phyloP scores from a whole-genome alignment of 1,140 invertebrate genomes.

The Diorhabda elongata region DNA sequence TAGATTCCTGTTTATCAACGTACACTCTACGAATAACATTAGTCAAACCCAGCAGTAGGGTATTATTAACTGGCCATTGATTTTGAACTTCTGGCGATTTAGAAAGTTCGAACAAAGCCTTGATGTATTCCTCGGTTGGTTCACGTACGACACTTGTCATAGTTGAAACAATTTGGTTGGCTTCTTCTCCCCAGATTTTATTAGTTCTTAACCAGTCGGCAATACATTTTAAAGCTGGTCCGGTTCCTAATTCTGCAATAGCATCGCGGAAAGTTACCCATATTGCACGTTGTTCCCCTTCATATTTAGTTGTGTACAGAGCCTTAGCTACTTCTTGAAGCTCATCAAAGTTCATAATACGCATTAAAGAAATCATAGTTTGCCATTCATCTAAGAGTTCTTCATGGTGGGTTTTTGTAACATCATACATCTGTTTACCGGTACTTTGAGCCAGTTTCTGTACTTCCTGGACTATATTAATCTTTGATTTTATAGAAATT shows the following conservation, averaged over 20 bases:
- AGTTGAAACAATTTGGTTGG: slow-evolving; percentile 52
- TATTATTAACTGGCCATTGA: slow-evolving; percentile 49
- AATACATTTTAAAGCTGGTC: slow-evolving; percentile 59
- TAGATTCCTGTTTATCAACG: slow-evolving; percentile 52
- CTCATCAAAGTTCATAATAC: slow-evolving; percentile 54
- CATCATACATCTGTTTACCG: slow-evolving; percentile 49
- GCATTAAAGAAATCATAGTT: slow-evolving; percentile 54
- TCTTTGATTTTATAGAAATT: slow-evolving; percentile 44
- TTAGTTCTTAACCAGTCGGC: slow-evolving; percentile 56
- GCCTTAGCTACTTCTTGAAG: slow-evolving; percentile 40
- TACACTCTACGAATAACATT: slow-evolving; percentile 56
- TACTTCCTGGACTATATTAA: slow-evolving; percentile 42
- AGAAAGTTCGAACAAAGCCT: slow-evolving; percentile 53
- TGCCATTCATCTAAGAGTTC: slow-evolving; percentile 59
- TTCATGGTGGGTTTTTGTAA: slow-evolving; percentile 51
- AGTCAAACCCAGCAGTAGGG: slow-evolving; percentile 55
- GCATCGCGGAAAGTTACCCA: slow-evolving; percentile 61
- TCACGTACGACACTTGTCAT: slow-evolving; percentile 52
- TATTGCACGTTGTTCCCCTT: slow-evolving; percentile 44
- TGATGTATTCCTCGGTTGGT: slow-evolving; percentile 61
- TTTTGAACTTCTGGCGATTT: slow-evolving; percentile 50
- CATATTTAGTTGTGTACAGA: slow-evolving; percentile 48
- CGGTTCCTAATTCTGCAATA: slow-evolving; percentile 60
- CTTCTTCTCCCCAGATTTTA: slow-evolving; percentile 54
- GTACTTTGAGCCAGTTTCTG: slow-evolving; percentile 55